Base-by-base conservation (phyloP, 35 echinoderm and acorn worm species). In the Patiria miniata region DNA sequence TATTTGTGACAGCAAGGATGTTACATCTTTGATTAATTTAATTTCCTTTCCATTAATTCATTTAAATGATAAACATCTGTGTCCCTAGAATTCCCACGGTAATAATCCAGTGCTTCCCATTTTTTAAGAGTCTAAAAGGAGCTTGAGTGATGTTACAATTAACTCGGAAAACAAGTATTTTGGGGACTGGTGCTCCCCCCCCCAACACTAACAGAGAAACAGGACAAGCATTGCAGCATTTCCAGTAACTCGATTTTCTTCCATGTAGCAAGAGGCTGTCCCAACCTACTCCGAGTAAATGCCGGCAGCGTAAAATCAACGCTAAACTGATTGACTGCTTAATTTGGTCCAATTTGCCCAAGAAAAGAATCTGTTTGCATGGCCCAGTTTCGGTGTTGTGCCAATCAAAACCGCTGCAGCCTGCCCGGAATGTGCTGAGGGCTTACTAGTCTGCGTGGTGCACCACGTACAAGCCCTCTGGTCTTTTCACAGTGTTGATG, bases 291-390 rank as follows among this genome's bases (percentile, higher is more conserved):
- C 34, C 65, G 29, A 73, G 26, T 73, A 73, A 73, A 73, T 34
- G 65, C 65, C 65, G 26, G 65, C 65, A 73, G 65, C 65, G 29
- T 34, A 73, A 73, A 73, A 73, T 73, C 65, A 73, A 73, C 65
- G 65, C 65, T 73, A 73, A 73, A 73, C 65, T 73, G 65, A 73
- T 73, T 73, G 65, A 73, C 65, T 73, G 65, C 65, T 73, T 73
- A 73, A 73, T 73, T 73, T 73, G 26, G 65, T 73, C 65, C 65
- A 73, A 73, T 73, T 73, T 73, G 65, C 65, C 65, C 65, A 73
- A 73, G 65, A 73, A 73, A 73, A 73, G 26, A 73, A 73, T 73
- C 65, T 73, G 65, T 73, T 73, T 73, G 65, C 65, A 73, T 73
- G 65, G 65, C 65, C 65, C 26, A 73, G 65, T 73, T 73, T 73